Conservation (phyloP, 2,888 invertebrate genomes). For the Agrenia bidenticulata region DNA sequence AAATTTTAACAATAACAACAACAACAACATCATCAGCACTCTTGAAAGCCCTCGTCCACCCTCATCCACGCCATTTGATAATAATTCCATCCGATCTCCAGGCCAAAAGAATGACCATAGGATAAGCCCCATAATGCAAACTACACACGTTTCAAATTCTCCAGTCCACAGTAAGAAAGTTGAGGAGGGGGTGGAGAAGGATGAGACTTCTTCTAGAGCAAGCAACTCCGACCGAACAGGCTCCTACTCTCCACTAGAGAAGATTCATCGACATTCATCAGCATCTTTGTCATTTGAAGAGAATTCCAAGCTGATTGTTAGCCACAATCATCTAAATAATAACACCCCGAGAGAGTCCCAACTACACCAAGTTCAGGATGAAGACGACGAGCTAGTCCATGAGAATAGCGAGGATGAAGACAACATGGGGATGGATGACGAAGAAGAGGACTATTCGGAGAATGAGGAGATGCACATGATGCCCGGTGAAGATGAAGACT, state of each 20-base stretch:
- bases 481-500: slow-evolving; percentile 46
- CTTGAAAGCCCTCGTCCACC: no score
- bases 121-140: no score
- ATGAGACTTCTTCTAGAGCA: no score
- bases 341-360: not conserved
- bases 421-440: slow-evolving; percentile 19
- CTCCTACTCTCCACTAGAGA: no score
- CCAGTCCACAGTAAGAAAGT: no score
- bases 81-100: no score
- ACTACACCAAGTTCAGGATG: not conserved
- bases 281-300: slow-evolving; percentile 1
- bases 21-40: not conserved
- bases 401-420: slow-evolving; percentile 4
- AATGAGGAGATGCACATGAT: slow-evolving; percentile 32
- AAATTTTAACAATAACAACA: not conserved
- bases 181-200: no score
- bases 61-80: not conserved
- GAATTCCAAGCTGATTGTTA: not conserved
- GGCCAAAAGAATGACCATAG: no score
- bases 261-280: not conserved
- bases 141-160: no score
- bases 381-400: slow-evolving; percentile 18
- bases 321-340: not conserved
- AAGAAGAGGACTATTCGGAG: slow-evolving; percentile 40
- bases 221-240: no score